Conservation (phyloP, 53 echinoderm and acorn worm species). For the Arbacia lixula region DNA sequence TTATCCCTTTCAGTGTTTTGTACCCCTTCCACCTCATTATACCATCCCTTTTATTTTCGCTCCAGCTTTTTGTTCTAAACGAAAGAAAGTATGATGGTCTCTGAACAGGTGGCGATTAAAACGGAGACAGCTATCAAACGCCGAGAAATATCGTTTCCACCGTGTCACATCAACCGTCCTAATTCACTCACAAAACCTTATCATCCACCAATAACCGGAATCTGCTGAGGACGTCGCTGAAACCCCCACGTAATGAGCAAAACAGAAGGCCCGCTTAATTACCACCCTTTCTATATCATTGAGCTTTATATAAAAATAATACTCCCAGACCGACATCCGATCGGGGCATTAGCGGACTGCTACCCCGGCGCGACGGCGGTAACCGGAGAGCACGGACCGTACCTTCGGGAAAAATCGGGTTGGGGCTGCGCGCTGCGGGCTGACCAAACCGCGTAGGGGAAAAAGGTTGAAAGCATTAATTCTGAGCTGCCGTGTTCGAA, state of each 20-base stretch:
- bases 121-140: too few relatives aligned
- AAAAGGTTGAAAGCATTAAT: background rate
- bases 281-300: constrained; percentile 36
- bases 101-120: constrained; percentile 19
- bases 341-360: constrained; percentile 44
- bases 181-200: background rate
- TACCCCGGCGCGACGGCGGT: constrained; percentile 14
- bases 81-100: background rate
- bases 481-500: background rate
- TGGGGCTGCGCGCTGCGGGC: background rate
- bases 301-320: constrained; percentile 43
- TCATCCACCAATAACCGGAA: background rate
- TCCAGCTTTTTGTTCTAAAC: too few relatives aligned
- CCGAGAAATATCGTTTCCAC: too few relatives aligned
- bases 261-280: constrained; percentile 59
- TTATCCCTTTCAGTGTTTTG: too few relatives aligned
- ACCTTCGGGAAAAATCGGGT: constrained; percentile 15
- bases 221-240: constrained; percentile 7
- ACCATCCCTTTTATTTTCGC: too few relatives aligned
- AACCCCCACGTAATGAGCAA: constrained; percentile 37
- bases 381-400: constrained; percentile 9
- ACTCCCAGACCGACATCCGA: constrained; percentile 14
- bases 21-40: too few relatives aligned
- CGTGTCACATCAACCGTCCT: constrained; percentile 4
- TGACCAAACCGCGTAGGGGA: background rate